Conservation (phyloP, 1,140 invertebrate genomes). For the Helicoverpa armigera region DNA sequence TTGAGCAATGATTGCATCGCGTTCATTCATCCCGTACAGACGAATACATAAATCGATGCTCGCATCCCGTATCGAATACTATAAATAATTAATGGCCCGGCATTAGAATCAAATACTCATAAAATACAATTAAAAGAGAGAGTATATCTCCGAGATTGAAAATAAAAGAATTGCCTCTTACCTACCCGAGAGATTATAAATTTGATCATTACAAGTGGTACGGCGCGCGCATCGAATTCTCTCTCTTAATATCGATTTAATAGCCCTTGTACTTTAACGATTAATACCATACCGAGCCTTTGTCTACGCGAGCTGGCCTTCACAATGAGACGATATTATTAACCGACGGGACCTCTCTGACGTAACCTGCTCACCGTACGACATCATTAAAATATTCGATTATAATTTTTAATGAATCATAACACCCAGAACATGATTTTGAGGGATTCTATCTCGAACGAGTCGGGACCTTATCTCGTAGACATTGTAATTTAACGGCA, state of each 20-base stretch:
- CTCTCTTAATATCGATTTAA: conserved; percentile 82
- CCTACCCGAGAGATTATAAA: conserved; percentile 86
- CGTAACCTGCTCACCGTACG: conserved; percentile 26
- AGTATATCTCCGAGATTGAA: conserved; percentile 81
- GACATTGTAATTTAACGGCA: conserved; percentile 72
- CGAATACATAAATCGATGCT: conserved; percentile 81
- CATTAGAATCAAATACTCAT: conserved; percentile 87
- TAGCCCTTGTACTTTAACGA: conserved; percentile 75
- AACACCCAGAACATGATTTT: conserved; percentile 17
- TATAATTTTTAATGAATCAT: conserved; percentile 50
- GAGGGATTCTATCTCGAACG: conserved; percentile 35
- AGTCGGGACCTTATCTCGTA: conserved; percentile 59
- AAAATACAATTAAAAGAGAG: conserved; percentile 87
- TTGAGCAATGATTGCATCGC: conserved; percentile 69
- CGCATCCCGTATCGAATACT: conserved; percentile 84
- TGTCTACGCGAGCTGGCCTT: conserved; percentile 60
- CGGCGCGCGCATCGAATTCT: conserved; percentile 81
- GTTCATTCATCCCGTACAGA: conserved; percentile 74
- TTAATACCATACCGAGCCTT: conserved; percentile 72
- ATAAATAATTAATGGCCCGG: conserved; percentile 85
- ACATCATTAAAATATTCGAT: conserved; percentile 60
- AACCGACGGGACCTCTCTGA: conserved; percentile 50
- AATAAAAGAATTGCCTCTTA: conserved; percentile 83
- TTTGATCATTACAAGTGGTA: conserved; percentile 84
- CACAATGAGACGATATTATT: conserved; percentile 63